Conservation (phyloP, 23 tunicate genomes). For the Styela clava region DNA sequence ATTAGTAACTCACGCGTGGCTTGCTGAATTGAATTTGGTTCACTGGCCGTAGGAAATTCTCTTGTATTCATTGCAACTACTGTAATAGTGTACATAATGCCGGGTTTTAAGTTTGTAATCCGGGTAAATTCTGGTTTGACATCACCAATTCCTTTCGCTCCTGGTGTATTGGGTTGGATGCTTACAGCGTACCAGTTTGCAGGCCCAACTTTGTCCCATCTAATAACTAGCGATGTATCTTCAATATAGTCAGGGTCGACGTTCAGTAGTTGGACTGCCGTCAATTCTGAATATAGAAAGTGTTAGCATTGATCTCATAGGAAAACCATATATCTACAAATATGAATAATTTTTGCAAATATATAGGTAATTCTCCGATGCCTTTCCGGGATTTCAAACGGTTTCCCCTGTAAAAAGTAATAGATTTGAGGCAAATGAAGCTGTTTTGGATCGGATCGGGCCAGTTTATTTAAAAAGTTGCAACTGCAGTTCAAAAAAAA, state of each 20-base stretch:
- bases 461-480: no score
- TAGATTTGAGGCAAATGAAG: no score
- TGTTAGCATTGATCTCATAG: no score
- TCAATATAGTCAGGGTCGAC: conserved; percentile 55
- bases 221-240: conserved; percentile 67
- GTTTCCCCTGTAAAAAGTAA: no score
- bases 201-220: conserved; percentile 54
- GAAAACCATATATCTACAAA: no score
- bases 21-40: conserved; percentile 52
- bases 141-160: conserved; percentile 21
- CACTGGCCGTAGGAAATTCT: conserved; percentile 47
- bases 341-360: no score
- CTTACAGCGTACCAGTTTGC: conserved; percentile 72
- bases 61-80: conserved; percentile 47
- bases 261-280: conserved; percentile 36
- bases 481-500: no score
- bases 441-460: no score
- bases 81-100: conserved; percentile 54
- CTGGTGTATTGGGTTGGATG: conserved; percentile 28
- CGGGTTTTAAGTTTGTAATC: conserved; percentile 45
- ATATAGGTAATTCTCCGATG: no score
- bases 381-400: no score
- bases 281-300: conserved; percentile 42
- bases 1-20: conserved; percentile 77
- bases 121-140: neutral